Base-by-base conservation (phyloP, 2,888 invertebrate species). In the Mycalesis mineus region DNA sequence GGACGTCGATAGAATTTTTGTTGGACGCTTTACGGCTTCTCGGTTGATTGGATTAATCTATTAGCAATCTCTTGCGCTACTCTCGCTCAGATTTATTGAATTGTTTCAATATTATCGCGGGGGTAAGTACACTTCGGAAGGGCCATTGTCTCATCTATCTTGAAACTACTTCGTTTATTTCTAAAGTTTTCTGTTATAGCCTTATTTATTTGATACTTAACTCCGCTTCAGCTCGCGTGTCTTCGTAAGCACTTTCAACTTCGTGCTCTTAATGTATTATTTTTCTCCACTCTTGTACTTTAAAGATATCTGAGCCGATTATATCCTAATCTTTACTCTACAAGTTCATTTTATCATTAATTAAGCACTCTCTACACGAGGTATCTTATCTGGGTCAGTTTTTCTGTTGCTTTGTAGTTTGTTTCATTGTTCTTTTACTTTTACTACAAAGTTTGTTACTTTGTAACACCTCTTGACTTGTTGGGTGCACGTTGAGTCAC, bases 21-120 rank as follows among this genome's bases (percentile, higher is more conserved):
- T 55, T 61, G 48, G 55, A 44, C 55, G 47, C 57, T 57, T 63
- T 55, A 55, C 57, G 55, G 53, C 63, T 56, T 55, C 57, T 56
- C 64, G 64, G 50, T 44, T 54, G 56, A 61, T 61, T 57, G 56
- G 57, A 60, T 57, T 61, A 65, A 65, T 65, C 61, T 63, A 60
- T 65, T 63, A 62, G 62, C 58, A 58, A 63, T 61, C 55, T 63
- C 61, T 55, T 62, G 57, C 55, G 52, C 59, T 47, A 47, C 47
- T 55, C 37, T 41, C 41, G 31, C 37, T 14, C 48, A 37, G 55
- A 55, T 61, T 57, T 61, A 57, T 57, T 51, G 47, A 47, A 57
- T 42, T 55, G 57, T 57, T 57, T 61, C 60, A 44, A 57, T 54
- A 61, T 52, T 53, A 60, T 52, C 15, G 55, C 57, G 45, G 57